These are phyloP conservation scores for Actinostola sp. DNA, from an alignment of 92 coral and sea anemone species.

Conservation along the genomic window DNA sequence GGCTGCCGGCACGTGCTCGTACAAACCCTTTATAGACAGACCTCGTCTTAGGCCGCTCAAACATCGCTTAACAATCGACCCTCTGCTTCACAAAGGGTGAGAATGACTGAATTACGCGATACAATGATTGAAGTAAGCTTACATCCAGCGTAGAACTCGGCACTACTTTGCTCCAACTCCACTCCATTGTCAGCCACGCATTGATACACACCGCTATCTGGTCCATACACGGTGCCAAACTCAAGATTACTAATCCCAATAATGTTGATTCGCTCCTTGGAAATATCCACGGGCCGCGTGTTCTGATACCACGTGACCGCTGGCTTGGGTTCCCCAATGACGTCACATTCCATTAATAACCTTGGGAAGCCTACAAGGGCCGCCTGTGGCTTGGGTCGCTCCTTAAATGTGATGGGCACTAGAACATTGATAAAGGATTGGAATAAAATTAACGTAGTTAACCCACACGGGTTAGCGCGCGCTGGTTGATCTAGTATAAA, in stretches of 20 bases:
- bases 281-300: conserved; percentile 35
- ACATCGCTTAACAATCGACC: too few relatives aligned
- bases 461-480: too few relatives aligned
- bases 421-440: too few relatives aligned
- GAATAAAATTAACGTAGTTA: too few relatives aligned
- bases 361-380: conserved; percentile 38
- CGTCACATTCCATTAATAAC: conserved; percentile 73
- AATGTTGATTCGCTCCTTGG: conserved; percentile 55
- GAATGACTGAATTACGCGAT: too few relatives aligned
- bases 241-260: conserved; percentile 45
- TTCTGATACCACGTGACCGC: conserved; percentile 91
- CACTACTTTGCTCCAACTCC: conserved; percentile 81
- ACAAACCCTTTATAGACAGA: too few relatives aligned
- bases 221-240: conserved; percentile 62
- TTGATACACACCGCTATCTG: conserved; percentile 87
- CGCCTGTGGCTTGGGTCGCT: conserved; percentile 68
- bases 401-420: conserved; percentile 80
- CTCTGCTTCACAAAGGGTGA: too few relatives aligned
- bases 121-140: background rate
- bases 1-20: too few relatives aligned
- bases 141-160: conserved; percentile 81
- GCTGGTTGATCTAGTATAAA: too few relatives aligned
- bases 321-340: conserved; percentile 83
- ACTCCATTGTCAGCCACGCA: conserved; percentile 92
- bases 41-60: too few relatives aligned